phyloP scores from a whole-genome alignment of 2,113 vertebrate species.

The Stomatorhinus ivindoensis region DNA sequence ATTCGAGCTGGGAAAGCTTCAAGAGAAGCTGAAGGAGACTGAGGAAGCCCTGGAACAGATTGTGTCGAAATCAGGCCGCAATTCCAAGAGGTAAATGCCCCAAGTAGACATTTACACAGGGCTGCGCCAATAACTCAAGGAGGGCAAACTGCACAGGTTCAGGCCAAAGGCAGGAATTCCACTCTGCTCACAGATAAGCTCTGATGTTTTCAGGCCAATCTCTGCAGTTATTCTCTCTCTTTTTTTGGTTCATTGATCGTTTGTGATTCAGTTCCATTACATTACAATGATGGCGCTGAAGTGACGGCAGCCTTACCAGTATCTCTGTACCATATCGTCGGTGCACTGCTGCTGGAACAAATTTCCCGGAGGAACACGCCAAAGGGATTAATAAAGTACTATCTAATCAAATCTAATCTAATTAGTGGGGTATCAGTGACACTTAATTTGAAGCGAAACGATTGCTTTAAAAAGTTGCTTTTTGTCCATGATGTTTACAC shows the following conservation, averaged over 20 bases:
- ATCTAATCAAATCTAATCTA: too few relatives aligned
- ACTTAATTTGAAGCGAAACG: not conserved
- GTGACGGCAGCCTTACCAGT: too few relatives aligned
- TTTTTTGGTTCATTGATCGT: not conserved
- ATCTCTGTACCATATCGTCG: too few relatives aligned
- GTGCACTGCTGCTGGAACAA: too few relatives aligned
- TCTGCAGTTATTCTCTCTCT: not conserved
- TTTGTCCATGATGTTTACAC: constrained; percentile 16
- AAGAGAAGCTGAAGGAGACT: constrained; percentile 86
- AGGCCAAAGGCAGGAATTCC: not conserved
- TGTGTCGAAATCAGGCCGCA: constrained; percentile 70
- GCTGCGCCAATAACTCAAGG: not conserved
- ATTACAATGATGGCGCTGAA: too few relatives aligned
- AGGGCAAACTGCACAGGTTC: not conserved
- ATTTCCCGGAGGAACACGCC: too few relatives aligned
- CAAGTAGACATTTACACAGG: not conserved
- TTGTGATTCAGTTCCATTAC: not conserved
- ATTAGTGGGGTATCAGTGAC: not conserved
- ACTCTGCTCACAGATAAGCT: not conserved
- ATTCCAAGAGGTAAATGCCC: constrained; percentile 65
- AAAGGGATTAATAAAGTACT: too few relatives aligned
- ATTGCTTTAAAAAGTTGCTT: constrained; percentile 11
- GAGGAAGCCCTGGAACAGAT: constrained; percentile 91
- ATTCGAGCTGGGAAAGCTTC: constrained; percentile 82
- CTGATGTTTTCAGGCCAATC: not conserved